Evolutionary conservation across 2,888 invertebrate species (phyloP).

Genomic region (Andrena camellia): DNA sequence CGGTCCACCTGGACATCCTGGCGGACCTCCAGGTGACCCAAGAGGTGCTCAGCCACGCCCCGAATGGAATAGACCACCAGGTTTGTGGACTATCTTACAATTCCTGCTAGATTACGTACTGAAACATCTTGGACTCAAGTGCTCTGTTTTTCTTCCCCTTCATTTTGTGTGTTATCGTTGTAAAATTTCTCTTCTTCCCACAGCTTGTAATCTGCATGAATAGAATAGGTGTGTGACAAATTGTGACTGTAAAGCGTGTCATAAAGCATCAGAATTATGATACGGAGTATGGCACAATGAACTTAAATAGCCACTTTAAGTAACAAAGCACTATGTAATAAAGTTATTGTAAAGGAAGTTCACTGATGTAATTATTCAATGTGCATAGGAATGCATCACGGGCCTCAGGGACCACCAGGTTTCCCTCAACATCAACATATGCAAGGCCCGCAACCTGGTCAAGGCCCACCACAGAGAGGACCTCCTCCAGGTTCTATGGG

Average conservation of each 20-base stretch:
- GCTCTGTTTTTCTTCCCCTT: slow-evolving; percentile 19
- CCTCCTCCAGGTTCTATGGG: slow-evolving; percentile 86
- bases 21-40: slow-evolving; percentile 88
- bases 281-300: slow-evolving; percentile 5
- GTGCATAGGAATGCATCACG: slow-evolving; percentile 87
- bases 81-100: slow-evolving; percentile 73
- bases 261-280: slow-evolving; percentile 12
- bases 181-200: slow-evolving; percentile 12
- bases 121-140: slow-evolving; percentile 71
- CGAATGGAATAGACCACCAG: slow-evolving; percentile 91
- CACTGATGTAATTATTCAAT: slow-evolving; percentile 69
- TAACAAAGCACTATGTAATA: slow-evolving; percentile 34
- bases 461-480: slow-evolving; percentile 88
- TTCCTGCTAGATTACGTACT: slow-evolving; percentile 29
- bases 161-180: slow-evolving; percentile 20
- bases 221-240: slow-evolving; percentile 37
- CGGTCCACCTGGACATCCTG: slow-evolving; percentile 86
- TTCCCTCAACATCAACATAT: slow-evolving; percentile 86
- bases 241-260: slow-evolving; percentile 15
- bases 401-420: slow-evolving; percentile 87
- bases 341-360: slow-evolving; percentile 39
- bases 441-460: slow-evolving; percentile 90
- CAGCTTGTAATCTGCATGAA: slow-evolving; percentile 61
- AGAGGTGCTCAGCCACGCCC: slow-evolving; percentile 87
- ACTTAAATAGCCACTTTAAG: slow-evolving; percentile 34